Evolutionary conservation across 2,888 invertebrate species (phyloP), one percentile per base, ranked within the genome.

Genomic region (Metopia argyrocephala): DNA sequence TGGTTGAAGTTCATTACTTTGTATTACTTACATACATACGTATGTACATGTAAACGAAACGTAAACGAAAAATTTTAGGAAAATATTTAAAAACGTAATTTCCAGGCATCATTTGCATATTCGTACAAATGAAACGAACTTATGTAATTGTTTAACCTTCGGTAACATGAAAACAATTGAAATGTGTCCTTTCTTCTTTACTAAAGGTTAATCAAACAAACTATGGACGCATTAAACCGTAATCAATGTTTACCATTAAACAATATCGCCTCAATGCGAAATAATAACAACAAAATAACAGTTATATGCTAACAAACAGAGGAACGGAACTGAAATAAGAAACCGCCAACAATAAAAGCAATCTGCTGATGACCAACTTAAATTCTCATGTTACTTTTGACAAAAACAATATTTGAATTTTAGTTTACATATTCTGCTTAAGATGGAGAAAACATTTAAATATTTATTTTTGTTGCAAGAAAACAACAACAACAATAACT

Each of bases 201-300:
- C 3, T 78, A 70, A 78, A 81, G 78, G 81, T 78, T 81, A 81
- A 78, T 56, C 65, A 81, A 78, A 75, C 56, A 78, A 70, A 62
- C 45, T 66, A 21, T 27, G 21, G 31, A 38, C 31, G 45, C 56
- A 78, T 70, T 74, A 81, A 70, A 75, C 38, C 74, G 31, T 74
- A 78, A 78, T 81, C 70, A 46, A 62, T 73, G 61, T 74, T 81
- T 78, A 54, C 20, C 50, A 38, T 56, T 27, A 56, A 61, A 27
- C 21, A 62, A 50, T 52, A 52, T 12, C 25, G 23, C 9, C 46
- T 69, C 15, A 48, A 71, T 80, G 68, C 25, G 46, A 76, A 76
- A 62, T 64, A 68, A 71, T 71, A 76, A 74, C 76, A 73, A 38
- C 38, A 38, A 9, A 15, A 15, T 15, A 38, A 15, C 38, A 38